Percentiles rank a stretch among this genome's conserved stretches.
These are phyloP conservation scores for Acanthaster planci DNA, from an alignment of 35 echinoderm and acorn worm genomes.

Conservation along the genomic window DNA sequence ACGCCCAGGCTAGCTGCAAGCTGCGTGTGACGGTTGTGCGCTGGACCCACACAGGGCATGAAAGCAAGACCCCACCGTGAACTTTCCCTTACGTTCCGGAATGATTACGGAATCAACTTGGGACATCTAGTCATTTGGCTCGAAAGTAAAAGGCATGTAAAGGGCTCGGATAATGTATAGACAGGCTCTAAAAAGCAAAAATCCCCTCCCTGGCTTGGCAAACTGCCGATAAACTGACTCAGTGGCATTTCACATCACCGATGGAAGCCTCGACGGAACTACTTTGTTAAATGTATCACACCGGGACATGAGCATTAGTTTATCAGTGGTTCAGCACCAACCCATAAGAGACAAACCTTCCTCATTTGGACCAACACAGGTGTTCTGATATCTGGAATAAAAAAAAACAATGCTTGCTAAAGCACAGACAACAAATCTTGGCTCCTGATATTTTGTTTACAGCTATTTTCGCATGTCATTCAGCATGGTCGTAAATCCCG, in stretches of 20 bases:
- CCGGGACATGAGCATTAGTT: not conserved
- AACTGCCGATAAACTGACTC: not conserved
- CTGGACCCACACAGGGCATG: not conserved
- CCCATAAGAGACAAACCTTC: not conserved
- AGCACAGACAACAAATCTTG: too few relatives aligned
- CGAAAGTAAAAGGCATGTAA: too few relatives aligned
- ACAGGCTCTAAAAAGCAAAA: too few relatives aligned
- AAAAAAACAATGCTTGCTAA: not conserved
- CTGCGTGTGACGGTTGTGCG: too few relatives aligned
- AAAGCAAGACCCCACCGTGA: constrained; percentile 14
- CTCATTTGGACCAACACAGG: not conserved
- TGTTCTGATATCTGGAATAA: not conserved
- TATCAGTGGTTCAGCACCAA: not conserved
- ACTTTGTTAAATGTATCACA: constrained; percentile 14
- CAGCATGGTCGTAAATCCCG: too few relatives aligned
- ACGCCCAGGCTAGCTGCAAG: too few relatives aligned
- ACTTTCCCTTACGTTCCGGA: constrained; percentile 12
- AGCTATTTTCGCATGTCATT: too few relatives aligned
- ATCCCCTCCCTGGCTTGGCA: not conserved
- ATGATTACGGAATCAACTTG: not conserved
- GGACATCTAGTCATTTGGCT: not conserved
- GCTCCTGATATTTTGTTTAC: too few relatives aligned
- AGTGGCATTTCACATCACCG: not conserved
- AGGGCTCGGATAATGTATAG: too few relatives aligned
- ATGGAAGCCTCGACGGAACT: not conserved